Evolutionary conservation across 2,113 vertebrate genomes (phyloP).

Genomic region (Anolis sagrei): DNA sequence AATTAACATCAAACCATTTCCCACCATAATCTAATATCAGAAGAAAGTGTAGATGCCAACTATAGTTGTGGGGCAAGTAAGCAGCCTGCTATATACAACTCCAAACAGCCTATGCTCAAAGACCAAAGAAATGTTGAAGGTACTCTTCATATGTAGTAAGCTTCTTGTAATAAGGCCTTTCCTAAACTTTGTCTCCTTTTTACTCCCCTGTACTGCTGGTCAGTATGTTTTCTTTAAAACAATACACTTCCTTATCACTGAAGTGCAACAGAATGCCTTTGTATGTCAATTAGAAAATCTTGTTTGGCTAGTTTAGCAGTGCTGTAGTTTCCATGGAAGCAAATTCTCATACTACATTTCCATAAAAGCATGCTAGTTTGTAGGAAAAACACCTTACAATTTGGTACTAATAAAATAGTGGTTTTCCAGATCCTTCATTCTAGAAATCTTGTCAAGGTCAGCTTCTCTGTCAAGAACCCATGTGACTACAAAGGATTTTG

Average conservation of each 20-base stretch:
- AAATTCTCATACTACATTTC: not conserved
- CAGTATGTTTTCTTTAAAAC: not conserved
- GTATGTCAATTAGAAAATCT: not conserved
- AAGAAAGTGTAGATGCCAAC: not conserved
- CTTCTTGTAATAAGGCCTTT: not conserved
- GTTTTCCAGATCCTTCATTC: not conserved
- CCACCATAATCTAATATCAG: not conserved
- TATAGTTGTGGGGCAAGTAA: not conserved
- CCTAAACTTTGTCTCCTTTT: not conserved
- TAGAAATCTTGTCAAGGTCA: not conserved
- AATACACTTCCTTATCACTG: not conserved
- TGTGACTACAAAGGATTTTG: not conserved
- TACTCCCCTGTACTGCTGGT: not conserved
- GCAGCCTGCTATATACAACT: not conserved
- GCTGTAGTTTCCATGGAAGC: not conserved
- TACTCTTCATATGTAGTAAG: not conserved
- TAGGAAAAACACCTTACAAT: not conserved
- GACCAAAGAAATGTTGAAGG: not conserved
- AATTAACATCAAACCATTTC: not conserved
- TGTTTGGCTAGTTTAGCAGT: not conserved
- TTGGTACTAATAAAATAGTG: not conserved
- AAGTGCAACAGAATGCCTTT: not conserved
- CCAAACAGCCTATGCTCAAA: not conserved
- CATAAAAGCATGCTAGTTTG: not conserved
- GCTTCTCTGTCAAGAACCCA: not conserved